Percentiles rank a stretch among this genome's conserved stretches.
phyloP scores from a whole-genome alignment of 2,888 invertebrate species.

The Laothoe populi region DNA sequence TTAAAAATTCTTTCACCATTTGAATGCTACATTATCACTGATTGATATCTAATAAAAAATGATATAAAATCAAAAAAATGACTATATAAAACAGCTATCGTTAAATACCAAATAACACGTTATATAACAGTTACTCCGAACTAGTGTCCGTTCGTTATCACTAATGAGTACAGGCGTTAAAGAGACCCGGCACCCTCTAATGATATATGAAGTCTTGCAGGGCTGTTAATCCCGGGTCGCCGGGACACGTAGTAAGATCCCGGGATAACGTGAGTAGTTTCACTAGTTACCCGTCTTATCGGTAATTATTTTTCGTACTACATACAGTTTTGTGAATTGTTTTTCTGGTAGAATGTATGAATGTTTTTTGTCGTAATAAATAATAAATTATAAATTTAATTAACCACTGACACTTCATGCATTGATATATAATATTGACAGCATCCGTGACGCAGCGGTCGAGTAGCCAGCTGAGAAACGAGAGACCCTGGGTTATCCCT shows the following conservation, averaged over 20 bases:
- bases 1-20: no score
- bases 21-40: no score
- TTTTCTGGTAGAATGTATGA: no score
- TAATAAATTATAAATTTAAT: no score
- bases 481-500: no score
- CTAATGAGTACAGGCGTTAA: constrained; percentile 24
- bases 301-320: constrained; percentile 16
- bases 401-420: no score
- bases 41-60: no score
- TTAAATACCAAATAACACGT: background rate
- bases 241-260: constrained; percentile 18
- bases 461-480: no score
- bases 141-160: background rate
- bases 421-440: no score
- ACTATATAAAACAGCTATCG: background rate
- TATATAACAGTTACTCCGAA: background rate
- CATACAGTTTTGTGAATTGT: background rate
- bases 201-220: constrained; percentile 24
- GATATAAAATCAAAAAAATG: no score
- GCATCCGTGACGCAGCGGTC: no score
- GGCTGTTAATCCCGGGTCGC: constrained; percentile 24
- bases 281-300: constrained; percentile 2
- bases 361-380: no score
- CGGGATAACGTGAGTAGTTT: constrained; percentile 11
- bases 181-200: constrained; percentile 20